A percentile compares a stretch with the other conserved stretches of the same genome.
These are phyloP conservation scores for Hesperophylax magnus DNA, from an alignment of 1,140 invertebrate genomes.

Conservation along the genomic window DNA sequence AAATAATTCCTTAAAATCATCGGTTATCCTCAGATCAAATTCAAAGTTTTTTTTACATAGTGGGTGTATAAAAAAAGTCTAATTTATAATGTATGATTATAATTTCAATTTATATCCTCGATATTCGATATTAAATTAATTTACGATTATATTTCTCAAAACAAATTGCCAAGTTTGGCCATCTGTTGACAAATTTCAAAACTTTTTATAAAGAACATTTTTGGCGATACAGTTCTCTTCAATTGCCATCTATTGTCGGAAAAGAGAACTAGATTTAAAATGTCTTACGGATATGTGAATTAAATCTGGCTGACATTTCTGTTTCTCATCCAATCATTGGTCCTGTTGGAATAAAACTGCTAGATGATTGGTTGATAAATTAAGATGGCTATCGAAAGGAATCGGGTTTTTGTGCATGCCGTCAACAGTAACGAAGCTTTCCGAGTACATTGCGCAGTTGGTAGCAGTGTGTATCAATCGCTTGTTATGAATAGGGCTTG, in stretches of 20 bases:
- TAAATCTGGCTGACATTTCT: background rate
- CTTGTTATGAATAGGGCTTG: conserved; percentile 45
- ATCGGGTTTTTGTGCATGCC: too few species aligned
- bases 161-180: background rate
- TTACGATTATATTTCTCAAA: background rate
- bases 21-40: too few species aligned
- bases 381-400: background rate
- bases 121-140: too few species aligned
- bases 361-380: background rate
- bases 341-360: background rate
- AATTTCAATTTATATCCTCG: too few species aligned
- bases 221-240: background rate
- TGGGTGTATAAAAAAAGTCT: too few species aligned
- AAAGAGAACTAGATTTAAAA: background rate
- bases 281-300: background rate
- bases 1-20: too few species aligned
- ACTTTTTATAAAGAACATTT: too few species aligned
- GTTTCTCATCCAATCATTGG: background rate
- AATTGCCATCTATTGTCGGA: background rate
- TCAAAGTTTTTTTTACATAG: too few species aligned
- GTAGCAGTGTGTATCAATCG: conserved; percentile 45
- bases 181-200: background rate
- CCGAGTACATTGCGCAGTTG: conserved; percentile 10
- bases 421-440: background rate
- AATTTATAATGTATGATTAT: too few species aligned